phyloP scores from a whole-genome alignment of 2,113 vertebrate genomes.

The Rattus norvegicus region GRCr8 NC_086025.1:41246001-41246500 shows the following conservation, averaged over 20 bases:
- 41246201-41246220: not conserved
- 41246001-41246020: not conserved
- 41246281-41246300: not conserved
- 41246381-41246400: not conserved
- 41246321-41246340: too few species aligned
- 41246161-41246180: not conserved
- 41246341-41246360: too few species aligned
- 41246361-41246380: too few species aligned
- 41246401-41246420: not conserved
- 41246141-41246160: not conserved
- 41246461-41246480: not conserved
- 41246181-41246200: not conserved
- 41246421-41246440: not conserved
- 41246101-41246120: not conserved
- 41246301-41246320: too few species aligned
- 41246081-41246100: not conserved
- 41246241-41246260: too few species aligned
- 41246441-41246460: not conserved
- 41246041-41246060: not conserved
- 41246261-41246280: not conserved
- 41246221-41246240: not conserved
- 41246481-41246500: not conserved
- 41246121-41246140: not conserved
- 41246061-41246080: not conserved
- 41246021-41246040: not conserved